Conservation (phyloP, 2,888 invertebrate genomes). For the Meta bourneti region DNA sequence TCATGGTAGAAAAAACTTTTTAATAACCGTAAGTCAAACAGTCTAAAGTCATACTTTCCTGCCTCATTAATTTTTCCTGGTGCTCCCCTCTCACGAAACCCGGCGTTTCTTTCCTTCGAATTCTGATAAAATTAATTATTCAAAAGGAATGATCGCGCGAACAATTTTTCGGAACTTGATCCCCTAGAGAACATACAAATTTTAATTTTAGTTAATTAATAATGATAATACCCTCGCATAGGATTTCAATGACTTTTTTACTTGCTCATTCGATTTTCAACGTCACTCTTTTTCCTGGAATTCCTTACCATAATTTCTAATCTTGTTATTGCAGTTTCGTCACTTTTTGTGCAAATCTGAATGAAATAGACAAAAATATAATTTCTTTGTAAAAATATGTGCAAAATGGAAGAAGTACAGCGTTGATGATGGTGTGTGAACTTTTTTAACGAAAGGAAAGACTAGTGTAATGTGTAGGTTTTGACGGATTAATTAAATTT, state of each 20-base stretch:
- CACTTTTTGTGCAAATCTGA: background rate
- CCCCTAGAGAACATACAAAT: background rate
- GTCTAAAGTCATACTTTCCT: background rate
- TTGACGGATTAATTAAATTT: too few species aligned
- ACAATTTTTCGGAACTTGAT: background rate
- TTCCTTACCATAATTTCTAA: background rate
- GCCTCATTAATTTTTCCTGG: background rate
- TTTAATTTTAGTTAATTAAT: background rate
- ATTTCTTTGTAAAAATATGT: too few species aligned
- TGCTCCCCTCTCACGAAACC: background rate
- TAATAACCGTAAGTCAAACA: background rate
- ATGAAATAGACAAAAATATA: background rate
- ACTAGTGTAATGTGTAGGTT: too few species aligned
- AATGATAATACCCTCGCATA: background rate
- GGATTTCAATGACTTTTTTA: background rate
- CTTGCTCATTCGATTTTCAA: background rate
- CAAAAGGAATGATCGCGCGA: background rate
- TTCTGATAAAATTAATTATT: background rate
- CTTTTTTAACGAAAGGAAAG: too few species aligned
- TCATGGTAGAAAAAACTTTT: background rate
- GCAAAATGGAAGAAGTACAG: too few species aligned
- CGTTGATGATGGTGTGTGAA: too few species aligned
- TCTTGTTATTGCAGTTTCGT: background rate
- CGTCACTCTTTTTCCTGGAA: background rate
- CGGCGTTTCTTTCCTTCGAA: background rate